Conservation (phyloP, 2,888 invertebrate genomes). For the Nephrocerus scutellatus region DNA sequence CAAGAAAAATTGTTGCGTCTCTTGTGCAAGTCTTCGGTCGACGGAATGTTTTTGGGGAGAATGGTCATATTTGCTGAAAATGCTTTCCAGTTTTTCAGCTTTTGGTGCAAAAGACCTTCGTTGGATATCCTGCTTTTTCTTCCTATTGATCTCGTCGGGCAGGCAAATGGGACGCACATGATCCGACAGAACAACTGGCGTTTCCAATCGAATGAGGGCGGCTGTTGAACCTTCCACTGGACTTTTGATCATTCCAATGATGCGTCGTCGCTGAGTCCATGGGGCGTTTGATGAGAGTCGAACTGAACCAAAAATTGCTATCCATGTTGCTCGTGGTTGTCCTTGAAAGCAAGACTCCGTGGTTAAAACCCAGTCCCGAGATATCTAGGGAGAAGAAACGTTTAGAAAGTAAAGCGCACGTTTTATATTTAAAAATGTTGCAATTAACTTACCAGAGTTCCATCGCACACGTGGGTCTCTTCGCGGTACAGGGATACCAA, state of each 20-base stretch:
- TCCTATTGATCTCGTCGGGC: constrained; percentile 52
- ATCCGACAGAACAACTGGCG: constrained; percentile 67
- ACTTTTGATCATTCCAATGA: constrained; percentile 81
- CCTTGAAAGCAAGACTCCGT: constrained; percentile 85
- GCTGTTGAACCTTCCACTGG: constrained; percentile 84
- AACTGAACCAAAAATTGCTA: constrained; percentile 68
- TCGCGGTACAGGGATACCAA: constrained; percentile 75
- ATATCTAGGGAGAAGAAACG: constrained; percentile 38
- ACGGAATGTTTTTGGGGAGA: too few species aligned
- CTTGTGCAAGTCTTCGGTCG: constrained; percentile 30
- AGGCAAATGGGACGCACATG: constrained; percentile 78
- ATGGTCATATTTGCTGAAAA: too few species aligned
- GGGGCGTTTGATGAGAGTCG: constrained; percentile 73
- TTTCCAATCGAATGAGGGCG: constrained; percentile 71
- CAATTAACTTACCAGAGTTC: constrained; percentile 56
- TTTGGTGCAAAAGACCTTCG: constrained; percentile 37
- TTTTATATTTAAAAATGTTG: not conserved
- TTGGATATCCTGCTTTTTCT: constrained; percentile 32
- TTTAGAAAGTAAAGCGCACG: too few species aligned
- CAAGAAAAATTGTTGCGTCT: constrained; percentile 43
- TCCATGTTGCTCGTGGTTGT: constrained; percentile 83
- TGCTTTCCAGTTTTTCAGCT: constrained; percentile 39
- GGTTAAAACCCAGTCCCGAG: constrained; percentile 76
- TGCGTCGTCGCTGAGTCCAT: constrained; percentile 78
- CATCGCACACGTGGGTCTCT: constrained; percentile 83